phyloP scores from a whole-genome alignment of 2,113 vertebrate species.

The Sinocyclocheilus maitianheensis region DNA sequence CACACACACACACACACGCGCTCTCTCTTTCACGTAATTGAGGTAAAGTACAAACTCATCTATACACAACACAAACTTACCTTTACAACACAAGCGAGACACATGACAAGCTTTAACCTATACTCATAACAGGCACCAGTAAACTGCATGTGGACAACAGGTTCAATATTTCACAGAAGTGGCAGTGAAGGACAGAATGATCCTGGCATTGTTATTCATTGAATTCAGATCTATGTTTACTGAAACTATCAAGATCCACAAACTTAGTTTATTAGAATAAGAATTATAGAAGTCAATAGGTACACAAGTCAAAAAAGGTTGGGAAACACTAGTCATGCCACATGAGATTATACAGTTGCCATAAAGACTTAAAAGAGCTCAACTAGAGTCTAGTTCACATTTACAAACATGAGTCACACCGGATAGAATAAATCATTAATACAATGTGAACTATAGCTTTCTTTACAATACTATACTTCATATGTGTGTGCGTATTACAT shows the following conservation, averaged over 20 bases:
- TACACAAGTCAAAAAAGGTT: not conserved
- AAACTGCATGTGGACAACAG: not conserved
- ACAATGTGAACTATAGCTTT: not conserved
- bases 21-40: conserved; percentile 30
- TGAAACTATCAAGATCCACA: not conserved
- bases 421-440: not conserved
- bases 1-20: not conserved
- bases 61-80: conserved; percentile 5
- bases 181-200: not conserved
- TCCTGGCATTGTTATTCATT: conserved; percentile 5
- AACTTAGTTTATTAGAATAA: conserved; percentile 14
- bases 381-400: not conserved
- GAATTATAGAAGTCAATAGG: not conserved
- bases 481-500: not conserved
- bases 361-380: not conserved
- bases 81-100: not conserved
- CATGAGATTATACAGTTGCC: not conserved
- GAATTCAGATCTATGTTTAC: conserved; percentile 17
- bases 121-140: not conserved
- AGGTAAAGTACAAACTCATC: not conserved
- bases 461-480: not conserved
- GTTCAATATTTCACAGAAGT: conserved; percentile 36
- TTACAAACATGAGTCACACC: conserved; percentile 7
- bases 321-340: not conserved
- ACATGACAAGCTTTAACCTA: not conserved